These are phyloP conservation scores for Caenorhabditis sp. DNA, from an alignment of 2,888 invertebrate species.

Conservation along the genomic window DNA sequence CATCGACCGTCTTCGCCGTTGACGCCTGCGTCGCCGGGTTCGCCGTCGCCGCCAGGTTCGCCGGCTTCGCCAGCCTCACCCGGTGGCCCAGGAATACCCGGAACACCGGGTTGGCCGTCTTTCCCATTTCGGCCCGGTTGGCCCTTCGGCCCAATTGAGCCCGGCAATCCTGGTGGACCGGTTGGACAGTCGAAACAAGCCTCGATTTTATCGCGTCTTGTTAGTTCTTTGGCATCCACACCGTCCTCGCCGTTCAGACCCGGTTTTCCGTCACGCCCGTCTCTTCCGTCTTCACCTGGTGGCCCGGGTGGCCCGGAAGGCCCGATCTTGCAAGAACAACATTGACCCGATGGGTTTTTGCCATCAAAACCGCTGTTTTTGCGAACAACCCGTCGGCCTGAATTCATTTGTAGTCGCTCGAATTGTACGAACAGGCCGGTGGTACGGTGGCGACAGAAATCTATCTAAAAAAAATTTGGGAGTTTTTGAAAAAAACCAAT, in stretches of 20 bases:
- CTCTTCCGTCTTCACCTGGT: constrained; percentile 54
- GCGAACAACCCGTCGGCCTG: constrained; percentile 22
- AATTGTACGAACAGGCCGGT: constrained; percentile 55
- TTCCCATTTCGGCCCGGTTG: constrained; percentile 49
- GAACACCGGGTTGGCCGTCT: constrained; percentile 45
- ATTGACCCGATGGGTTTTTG: constrained; percentile 13
- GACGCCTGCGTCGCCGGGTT: constrained; percentile 40
- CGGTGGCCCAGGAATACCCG: constrained; percentile 46
- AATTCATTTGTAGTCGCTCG: constrained; percentile 51
- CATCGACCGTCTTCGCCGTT: constrained; percentile 31
- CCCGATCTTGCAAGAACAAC: constrained; percentile 49
- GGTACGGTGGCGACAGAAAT: constrained; percentile 61
- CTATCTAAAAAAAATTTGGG: constrained; percentile 41
- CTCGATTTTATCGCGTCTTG: constrained; percentile 8
- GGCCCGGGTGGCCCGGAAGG: constrained; percentile 49
- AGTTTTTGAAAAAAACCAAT: no score
- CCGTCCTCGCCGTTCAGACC: constrained; percentile 50
- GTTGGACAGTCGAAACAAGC: constrained; percentile 32
- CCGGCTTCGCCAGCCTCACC: constrained; percentile 53
- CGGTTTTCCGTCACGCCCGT: constrained; percentile 51
- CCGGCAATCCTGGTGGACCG: constrained; percentile 41
- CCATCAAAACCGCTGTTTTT: not conserved
- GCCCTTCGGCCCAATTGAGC: constrained; percentile 49
- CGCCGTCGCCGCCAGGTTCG: constrained; percentile 46
- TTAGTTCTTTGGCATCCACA: constrained; percentile 20